Evolutionary conservation across 2,113 vertebrate species (phyloP), one percentile per base, ranked within the genome.

Genomic region (Rafetus swinhoei): DNA sequence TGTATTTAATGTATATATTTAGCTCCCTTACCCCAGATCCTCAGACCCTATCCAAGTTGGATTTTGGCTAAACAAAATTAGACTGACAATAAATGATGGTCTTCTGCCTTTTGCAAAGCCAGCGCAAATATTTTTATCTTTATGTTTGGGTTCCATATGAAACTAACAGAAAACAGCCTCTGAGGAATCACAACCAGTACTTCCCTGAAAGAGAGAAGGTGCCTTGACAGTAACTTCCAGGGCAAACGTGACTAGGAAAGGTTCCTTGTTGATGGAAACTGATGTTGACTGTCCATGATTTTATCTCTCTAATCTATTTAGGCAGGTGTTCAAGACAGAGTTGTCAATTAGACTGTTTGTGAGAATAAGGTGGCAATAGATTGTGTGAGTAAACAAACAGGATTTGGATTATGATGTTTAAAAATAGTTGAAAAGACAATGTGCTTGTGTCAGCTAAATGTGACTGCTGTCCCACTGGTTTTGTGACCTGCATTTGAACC

Each of bases 401-500:
- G 77, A 80, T 4, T 6, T 53, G 39, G 7, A 7, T n/a, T 76
- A 19, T 45, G 1, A 19, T 14, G 24, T 55, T 62, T 55, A 57
- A 56, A 3, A 9, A 21, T 69, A 1, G 2, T 14, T 21, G n/a
- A 77, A 1, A 92, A 9, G 53, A 13, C 29, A 77, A 4, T 0
- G 4, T 25, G 21, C 35, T 92, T 76, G 6, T 54, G 87, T 35
- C 52, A 0, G 0, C 54, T 18, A 25, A 80, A 1, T 1, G 14
- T 18, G 11, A 29, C 62, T 88, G 85, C 32, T 87, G 91, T 96
- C 76, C 35, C 54, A 3, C 5, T 88, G 60, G n/a, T 84, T 89
- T 53, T 62, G 1, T 93, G 93, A 97, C 91, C 94, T 88, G 83
- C 7, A 13, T 86, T 88, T 96, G 94, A 95, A 97, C 94, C 18